phyloP scores from a whole-genome alignment of 2,797 vertebrate species.

The Semotilus atromaculatus region DNA sequence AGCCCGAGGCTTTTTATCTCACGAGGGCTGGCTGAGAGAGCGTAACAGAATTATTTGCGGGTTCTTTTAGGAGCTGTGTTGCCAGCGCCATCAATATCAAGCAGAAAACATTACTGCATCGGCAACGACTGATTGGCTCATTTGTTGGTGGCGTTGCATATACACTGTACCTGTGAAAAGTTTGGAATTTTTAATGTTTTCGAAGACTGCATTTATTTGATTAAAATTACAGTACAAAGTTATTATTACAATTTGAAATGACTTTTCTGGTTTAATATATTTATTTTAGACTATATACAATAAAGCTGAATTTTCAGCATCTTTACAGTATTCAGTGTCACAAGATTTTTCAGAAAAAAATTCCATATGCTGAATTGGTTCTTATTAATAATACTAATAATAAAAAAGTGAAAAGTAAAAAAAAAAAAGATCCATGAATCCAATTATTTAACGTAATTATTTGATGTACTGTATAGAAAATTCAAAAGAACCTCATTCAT shows the following conservation, averaged over 20 bases:
- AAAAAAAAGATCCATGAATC: neutral
- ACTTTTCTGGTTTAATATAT: neutral
- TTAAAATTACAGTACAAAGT: neutral
- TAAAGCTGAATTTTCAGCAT: neutral
- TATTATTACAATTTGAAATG: neutral
- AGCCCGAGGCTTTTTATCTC: constrained; percentile 50
- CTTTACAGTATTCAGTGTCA: neutral
- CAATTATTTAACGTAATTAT: neutral
- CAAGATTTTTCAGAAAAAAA: neutral
- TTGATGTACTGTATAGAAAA: too few species aligned
- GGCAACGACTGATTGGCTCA: constrained; percentile 69
- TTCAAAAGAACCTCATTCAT: neutral
- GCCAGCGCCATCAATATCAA: constrained; percentile 24
- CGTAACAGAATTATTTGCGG: constrained; percentile 36
- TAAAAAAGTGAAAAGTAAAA: too few species aligned
- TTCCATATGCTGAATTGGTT: neutral
- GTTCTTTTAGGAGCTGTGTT: neutral
- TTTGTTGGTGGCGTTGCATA: constrained; percentile 43
- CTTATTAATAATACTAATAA: neutral
- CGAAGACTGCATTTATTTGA: neutral
- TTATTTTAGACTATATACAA: neutral
- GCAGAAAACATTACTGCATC: constrained; percentile 64
- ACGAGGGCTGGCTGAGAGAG: constrained; percentile 28
- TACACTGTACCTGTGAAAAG: neutral
- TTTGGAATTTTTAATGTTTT: neutral